Evolutionary conservation across 2,888 invertebrate species (phyloP), one percentile per base, ranked within the genome.

Genomic region (Schrankia costaestrigalis): DNA sequence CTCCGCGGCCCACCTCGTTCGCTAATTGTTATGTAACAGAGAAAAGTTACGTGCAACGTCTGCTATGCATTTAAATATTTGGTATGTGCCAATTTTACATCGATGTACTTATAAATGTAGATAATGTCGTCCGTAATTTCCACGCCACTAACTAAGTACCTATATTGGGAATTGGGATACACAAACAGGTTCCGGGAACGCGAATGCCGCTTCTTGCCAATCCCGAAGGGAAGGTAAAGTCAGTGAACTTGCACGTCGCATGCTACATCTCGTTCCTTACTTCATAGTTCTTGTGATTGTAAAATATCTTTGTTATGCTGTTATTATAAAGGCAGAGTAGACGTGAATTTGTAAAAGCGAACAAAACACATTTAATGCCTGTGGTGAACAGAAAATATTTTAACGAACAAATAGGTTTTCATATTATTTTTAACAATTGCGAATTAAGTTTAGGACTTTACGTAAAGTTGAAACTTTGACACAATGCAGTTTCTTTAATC

Each of bases 21-120:
- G 78, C 81, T 84, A 83, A 85, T 84, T 84, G 79, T 85, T 85
- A 84, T 80, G 82, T 86, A 85, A 86, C 78, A 74, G 71, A 71
- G 67, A 67, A 70, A 71, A 71, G 63, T 76, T 73, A 66, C 69
- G 63, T 71, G 67, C 62, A 65, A 60, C 70, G 63, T 63, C 51
- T 64, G 61, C 54, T 57, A 59, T 56, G 64, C 65, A 68, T 64
- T 67, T 56, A 55, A 69, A 75, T 72, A 71, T 72, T 64, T 56
- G 46, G 69, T 65, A 70, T 62, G 66, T 58, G 67, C 65, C 65
- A 71, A 72, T 71, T 70, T 73, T 50, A 52, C 53, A 39, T 59
- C 56, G 48, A 51, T 46, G 54, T 51, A 57, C 55, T 52, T 42
- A 42, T 52, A 65, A 60, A 50, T 56, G 53, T 51, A 56, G 53